phyloP scores from a whole-genome alignment of 1,140 invertebrate genomes.

The Neotoxoptera formosana region DNA sequence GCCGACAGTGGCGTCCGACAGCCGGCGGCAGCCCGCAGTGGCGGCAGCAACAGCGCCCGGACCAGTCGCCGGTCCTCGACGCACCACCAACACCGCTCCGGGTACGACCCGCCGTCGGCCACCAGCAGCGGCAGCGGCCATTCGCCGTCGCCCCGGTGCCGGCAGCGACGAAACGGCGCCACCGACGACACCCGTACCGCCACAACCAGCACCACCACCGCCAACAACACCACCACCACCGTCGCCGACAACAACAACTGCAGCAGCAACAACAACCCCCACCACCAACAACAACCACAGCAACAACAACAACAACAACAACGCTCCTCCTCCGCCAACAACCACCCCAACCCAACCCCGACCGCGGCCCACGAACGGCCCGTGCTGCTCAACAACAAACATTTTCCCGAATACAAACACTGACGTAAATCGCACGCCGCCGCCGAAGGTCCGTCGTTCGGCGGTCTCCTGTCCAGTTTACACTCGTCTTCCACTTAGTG shows the following conservation, averaged over 20 bases:
- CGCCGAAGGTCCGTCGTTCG: not conserved
- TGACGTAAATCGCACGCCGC: slow-evolving; percentile 62
- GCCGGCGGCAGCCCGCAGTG: slow-evolving; percentile 40
- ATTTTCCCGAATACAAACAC: slow-evolving; percentile 68
- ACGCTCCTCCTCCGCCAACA: not conserved
- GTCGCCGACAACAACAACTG: not conserved
- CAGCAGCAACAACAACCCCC: slow-evolving; percentile 59
- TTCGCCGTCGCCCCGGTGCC: slow-evolving; percentile 20
- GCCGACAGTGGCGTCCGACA: slow-evolving; percentile 35
- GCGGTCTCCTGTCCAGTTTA: not conserved
- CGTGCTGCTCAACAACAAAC: slow-evolving; percentile 65
- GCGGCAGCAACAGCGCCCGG: slow-evolving; percentile 58
- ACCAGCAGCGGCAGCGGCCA: slow-evolving; percentile 27
- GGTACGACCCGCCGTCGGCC: slow-evolving; percentile 19
- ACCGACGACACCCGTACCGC: slow-evolving; percentile 62
- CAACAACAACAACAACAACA: not conserved
- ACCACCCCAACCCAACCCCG: not conserved
- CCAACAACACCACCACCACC: slow-evolving; percentile 63
- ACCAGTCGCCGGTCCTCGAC: slow-evolving; percentile 45
- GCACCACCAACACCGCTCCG: not conserved
- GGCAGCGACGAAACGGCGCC: slow-evolving; percentile 61
- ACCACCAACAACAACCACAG: not conserved
- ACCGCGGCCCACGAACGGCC: slow-evolving; percentile 65
- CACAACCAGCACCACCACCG: slow-evolving; percentile 56
- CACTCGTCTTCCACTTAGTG: not conserved